Base-by-base conservation (phyloP, 2,797 vertebrate species). In the Natrix natrix region DNA sequence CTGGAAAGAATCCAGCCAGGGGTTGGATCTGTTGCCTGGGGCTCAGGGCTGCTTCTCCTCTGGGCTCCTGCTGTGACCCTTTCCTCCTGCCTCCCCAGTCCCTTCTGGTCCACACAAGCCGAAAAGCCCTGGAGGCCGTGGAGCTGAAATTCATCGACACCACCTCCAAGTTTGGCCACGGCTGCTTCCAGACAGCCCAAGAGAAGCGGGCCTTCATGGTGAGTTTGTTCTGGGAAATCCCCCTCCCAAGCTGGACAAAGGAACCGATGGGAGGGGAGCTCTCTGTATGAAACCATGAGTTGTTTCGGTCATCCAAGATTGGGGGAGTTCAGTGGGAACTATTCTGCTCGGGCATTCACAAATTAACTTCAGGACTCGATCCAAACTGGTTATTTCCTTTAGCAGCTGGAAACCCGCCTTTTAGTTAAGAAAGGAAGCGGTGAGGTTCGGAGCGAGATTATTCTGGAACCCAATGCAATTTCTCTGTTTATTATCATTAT, bases 121-220 rank as follows among this genome's bases (percentile, higher is more conserved):
- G 99, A 93, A 96, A 97, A 87, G 96, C 97, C 69, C 96, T 96
- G 52, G 99, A 99, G 96, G 6, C 93, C 60, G 97, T 99, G 0
- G 99, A 99, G 91, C 98, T 99, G 91, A 99, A 99, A 95, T 99
- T 99, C 96, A 99, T 99, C 0, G 99, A 99, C 95, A 99, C 99
- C 56, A 99, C 99, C 4, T 99, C 99, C 94, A 99, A 99, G 96
- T 99, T 99, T 1, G 99, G 99, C 91, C 97, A 99, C 0, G 99
- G 99, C 0, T 96, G 98, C 93, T 99, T 99, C 98, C 99, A 99
- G 97, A 99, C 99, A 0, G 97, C 98, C 5, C 98, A 99, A 96
- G 99, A 99, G 97, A 99, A 99, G 96, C 98, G 98, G 92, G 98
- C 97, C 13, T 99, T 99, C 95, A 99, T 99, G 99, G 99, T 99